Evolutionary conservation across 2,113 vertebrate species (phyloP), one percentile per base, ranked within the genome.

Genomic region (Ardeotis arabs): DNA sequence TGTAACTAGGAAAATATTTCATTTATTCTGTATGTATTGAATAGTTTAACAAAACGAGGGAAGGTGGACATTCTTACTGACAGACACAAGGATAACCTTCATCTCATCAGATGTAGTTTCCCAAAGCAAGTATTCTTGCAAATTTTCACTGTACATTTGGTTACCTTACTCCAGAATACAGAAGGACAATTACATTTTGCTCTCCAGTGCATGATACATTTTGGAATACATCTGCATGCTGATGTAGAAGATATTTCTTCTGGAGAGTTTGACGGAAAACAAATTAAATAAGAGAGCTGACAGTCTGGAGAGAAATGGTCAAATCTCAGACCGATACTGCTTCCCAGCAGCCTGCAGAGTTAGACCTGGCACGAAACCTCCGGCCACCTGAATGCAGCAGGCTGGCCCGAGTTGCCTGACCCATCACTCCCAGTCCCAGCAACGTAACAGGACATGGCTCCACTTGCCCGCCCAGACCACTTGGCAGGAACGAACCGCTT

Each of bases 241-340:
- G 73, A 87, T 77, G 89, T 9, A 47, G n/a, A 59, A 86, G 53
- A 67, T 44, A 91, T 67, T 87, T 74, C 80, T 95, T 39, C 90
- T 82, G 60, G 86, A 90, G 50, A 78, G 47, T 75, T 5, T 60
- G 86, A 81, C 64, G 89, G 90, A 96, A 97, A 95, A 90, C 37
- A 69, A 86, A 86, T 89, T 80, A 90, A 96, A 84, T 2, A 72
- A 44, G 39, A 72, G 58, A 92, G 53, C 63, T 92, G 87, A 87
- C 64, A 80, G 92, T 50, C 80, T 86, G 81, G 84, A 55, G 83
- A 84, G 78, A 94, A 94, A 76, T 28, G 44, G 83, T 68, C 78
- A 81, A 87, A 67, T 81, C 83, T 70, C 86, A 90, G 90, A 76
- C 68, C 81, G 92, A 63, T 84, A 16, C 50, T 63, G 64, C 87